Base-by-base conservation (phyloP, 2,888 invertebrate genomes). In the Nasonovia ribisnigri region DNA sequence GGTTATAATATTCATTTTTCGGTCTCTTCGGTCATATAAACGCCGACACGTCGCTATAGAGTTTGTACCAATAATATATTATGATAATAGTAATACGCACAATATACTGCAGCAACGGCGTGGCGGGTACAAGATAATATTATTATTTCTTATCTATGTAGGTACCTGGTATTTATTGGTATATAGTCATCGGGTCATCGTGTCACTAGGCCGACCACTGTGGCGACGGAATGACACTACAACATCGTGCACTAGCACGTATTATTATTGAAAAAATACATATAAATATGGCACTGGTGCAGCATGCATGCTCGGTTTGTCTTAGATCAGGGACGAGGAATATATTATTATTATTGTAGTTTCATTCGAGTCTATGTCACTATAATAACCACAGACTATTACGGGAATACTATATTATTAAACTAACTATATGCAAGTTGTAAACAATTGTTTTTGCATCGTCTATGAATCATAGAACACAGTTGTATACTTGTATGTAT, bases 181-280 rank as follows among this genome's bases (percentile, higher is more conserved):
- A 16, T 36, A 88, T 43, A 10, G 84, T 29, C 26, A 8, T 46
- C 46, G 46, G 60, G 89, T 60, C 43, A 89, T 43, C 46, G 89
- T 60, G 89, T 90, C 60, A 90, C 67, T 90, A 46, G 90, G 90
- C 46, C 43, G 36, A 8, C 51, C 29, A 42, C 57, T 16, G 43
- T 29, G 26, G 24, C 60, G 90, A 67, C 46, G 60, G n/a, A n/a
- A 46, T 42, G 11, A 60, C 60, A n/a, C 20, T n/a, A 24, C 8
- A 51, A 11, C 26, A 43, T 84, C 11, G 29, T 43, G 29, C 11
- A 84, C 29, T 13, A 13, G 5, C 43, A 26, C 11, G 43, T 84
- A 77, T 77, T 8, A 77, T 36, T 77, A 77, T 20, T 20, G 5
- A 16, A 36, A 20, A 77, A 77, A 36, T 8, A 26, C 26, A 8